Conservation (phyloP, 1,140 invertebrate species). For the Helicorthomorpha holstii region DNA sequence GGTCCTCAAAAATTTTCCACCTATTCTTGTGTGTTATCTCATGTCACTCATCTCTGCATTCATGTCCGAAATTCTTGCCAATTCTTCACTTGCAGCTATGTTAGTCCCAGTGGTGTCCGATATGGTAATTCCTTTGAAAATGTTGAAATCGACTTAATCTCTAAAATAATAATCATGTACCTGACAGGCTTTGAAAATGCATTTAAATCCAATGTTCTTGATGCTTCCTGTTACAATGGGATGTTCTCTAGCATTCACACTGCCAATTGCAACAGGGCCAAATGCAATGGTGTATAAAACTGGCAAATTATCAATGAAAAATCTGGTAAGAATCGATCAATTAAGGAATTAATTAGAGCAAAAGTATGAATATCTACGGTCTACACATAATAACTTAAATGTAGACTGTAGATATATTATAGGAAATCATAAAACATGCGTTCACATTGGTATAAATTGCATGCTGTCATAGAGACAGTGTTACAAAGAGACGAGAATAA, state of each 20-base stretch:
- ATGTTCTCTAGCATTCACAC: neutral
- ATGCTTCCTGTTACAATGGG: neutral
- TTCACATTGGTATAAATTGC: too few species aligned
- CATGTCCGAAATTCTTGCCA: neutral
- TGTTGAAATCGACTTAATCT: too few species aligned
- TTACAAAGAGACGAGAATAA: too few species aligned
- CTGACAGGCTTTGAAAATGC: neutral
- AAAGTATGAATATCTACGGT: too few species aligned
- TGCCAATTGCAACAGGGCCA: neutral
- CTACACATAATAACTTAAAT: too few species aligned
- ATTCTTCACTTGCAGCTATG: neutral
- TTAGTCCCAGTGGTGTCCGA: neutral
- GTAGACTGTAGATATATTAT: too few species aligned
- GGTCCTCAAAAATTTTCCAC: neutral
- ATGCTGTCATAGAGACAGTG: too few species aligned
- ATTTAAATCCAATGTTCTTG: neutral
- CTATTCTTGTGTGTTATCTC: neutral
- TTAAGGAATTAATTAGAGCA: too few species aligned
- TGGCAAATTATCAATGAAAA: neutral
- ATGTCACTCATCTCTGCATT: neutral
- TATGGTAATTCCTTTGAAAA: neutral
- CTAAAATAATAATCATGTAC: too few species aligned
- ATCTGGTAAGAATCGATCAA: neutral
- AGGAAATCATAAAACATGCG: too few species aligned
- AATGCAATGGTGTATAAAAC: neutral